Conservation (phyloP, 2,888 invertebrate species). For the Mesoligia furuncula region DNA sequence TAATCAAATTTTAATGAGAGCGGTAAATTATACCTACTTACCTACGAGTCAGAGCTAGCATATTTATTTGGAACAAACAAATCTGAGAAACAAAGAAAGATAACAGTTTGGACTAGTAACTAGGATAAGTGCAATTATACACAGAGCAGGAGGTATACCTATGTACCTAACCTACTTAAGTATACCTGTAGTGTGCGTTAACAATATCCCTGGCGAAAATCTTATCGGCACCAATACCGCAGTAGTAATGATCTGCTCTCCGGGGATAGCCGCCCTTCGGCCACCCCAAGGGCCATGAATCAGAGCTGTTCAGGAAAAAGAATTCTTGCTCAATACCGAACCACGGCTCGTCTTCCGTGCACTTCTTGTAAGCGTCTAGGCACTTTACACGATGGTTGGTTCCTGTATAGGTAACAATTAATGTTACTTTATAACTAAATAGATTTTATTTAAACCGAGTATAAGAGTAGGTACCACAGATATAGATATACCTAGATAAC, state of each 20-base stretch:
- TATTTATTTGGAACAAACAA: neutral
- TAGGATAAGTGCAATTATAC: neutral
- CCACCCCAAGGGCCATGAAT: slow-evolving; percentile 97
- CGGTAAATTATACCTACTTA: neutral
- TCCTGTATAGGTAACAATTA: slow-evolving; percentile 79
- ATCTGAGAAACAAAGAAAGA: neutral
- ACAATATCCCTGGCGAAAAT: slow-evolving; percentile 98
- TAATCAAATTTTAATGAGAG: neutral
- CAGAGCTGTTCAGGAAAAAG: slow-evolving; percentile 94
- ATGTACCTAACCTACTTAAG: no score
- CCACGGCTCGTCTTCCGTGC: slow-evolving; percentile 94
- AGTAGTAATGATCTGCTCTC: slow-evolving; percentile 99
- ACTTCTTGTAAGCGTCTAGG: slow-evolving; percentile 93
- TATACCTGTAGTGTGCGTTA: slow-evolving; percentile 96
- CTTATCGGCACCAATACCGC: slow-evolving; percentile 98
- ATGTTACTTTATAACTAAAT: neutral
- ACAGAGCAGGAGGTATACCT: neutral
- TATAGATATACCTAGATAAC: no score
- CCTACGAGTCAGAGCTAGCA: neutral
- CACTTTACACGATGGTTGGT: slow-evolving; percentile 94
- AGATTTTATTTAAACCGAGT: neutral
- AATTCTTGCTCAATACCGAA: slow-evolving; percentile 98
- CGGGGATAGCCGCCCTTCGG: slow-evolving; percentile 97
- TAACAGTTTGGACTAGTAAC: neutral
- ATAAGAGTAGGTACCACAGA: no score